Percentiles rank a stretch among this genome's conserved stretches.
Conservation (phyloP, 2,113 vertebrate species). For the Isichthys henryi region DNA sequence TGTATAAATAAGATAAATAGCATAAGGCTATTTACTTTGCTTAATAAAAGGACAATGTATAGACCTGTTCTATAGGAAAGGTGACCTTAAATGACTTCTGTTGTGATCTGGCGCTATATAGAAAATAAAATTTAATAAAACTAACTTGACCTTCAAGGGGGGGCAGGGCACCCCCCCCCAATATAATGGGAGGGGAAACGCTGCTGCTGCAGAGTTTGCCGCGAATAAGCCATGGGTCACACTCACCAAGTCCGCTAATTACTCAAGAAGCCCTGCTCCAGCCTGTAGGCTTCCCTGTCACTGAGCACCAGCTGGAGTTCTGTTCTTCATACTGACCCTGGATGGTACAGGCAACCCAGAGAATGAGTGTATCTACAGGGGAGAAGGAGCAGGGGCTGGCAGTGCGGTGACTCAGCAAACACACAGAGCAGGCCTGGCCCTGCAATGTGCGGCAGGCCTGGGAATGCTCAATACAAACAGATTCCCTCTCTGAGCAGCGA, state of each 20-base stretch:
- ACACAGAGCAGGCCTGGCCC: conserved; percentile 13
- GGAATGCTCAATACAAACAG: background rate
- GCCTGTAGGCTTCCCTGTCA: background rate
- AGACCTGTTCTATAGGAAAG: no score
- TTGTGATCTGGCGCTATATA: no score
- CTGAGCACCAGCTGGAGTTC: background rate
- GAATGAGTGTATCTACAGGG: background rate
- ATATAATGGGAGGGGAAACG: no score
- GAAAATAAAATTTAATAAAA: no score
- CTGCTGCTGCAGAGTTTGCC: conserved; percentile 18
- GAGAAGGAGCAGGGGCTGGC: background rate
- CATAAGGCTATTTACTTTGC: no score
- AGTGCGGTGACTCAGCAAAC: conserved; percentile 37
- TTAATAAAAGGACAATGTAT: no score
- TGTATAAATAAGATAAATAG: no score
- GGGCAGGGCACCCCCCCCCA: no score
- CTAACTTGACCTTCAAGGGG: no score
- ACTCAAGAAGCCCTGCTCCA: background rate
- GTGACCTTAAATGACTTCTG: no score
- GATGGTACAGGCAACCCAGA: background rate
- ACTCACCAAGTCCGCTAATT: background rate
- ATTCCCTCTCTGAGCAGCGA: background rate
- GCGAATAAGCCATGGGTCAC: conserved; percentile 1
- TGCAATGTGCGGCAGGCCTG: background rate
- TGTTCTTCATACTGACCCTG: conserved; percentile 6